Conservation (phyloP, 1,140 invertebrate genomes). For the Muscidifurax raptorellus region DNA sequence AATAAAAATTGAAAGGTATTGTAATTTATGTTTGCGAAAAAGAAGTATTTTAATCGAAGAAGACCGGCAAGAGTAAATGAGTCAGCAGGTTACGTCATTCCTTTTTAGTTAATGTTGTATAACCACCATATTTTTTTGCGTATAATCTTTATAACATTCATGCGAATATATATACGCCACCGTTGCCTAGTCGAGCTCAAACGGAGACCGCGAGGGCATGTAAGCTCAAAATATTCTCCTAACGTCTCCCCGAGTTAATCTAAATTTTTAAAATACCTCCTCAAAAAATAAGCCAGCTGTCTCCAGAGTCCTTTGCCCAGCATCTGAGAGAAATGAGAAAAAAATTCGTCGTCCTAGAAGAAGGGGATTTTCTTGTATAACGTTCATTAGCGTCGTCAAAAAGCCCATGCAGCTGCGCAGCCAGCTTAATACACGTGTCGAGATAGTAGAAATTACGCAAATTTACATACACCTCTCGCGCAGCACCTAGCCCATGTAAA, state of each 20-base stretch:
- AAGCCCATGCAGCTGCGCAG: not conserved
- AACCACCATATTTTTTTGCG: no score
- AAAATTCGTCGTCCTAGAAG: not conserved
- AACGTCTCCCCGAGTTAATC: not conserved
- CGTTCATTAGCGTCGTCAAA: not conserved
- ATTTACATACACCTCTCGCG: not conserved
- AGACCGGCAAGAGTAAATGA: no score
- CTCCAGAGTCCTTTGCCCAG: not conserved
- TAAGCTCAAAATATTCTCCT: not conserved
- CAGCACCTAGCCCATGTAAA: not conserved
- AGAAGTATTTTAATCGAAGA: no score
- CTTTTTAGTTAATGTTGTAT: no score
- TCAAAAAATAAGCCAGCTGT: not conserved
- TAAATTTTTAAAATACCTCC: not conserved
- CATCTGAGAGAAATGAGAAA: not conserved
- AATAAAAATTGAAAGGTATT: no score
- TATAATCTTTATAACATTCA: not conserved
- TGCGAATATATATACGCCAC: not conserved
- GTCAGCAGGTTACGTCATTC: no score
- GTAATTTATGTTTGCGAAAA: no score
- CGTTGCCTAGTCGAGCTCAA: not conserved
- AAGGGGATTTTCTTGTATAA: not conserved
- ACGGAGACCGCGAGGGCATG: not conserved
- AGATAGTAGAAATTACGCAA: not conserved
- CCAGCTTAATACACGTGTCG: not conserved